phyloP scores from a whole-genome alignment of 2,888 invertebrate species.

The Tachina grossa region DNA sequence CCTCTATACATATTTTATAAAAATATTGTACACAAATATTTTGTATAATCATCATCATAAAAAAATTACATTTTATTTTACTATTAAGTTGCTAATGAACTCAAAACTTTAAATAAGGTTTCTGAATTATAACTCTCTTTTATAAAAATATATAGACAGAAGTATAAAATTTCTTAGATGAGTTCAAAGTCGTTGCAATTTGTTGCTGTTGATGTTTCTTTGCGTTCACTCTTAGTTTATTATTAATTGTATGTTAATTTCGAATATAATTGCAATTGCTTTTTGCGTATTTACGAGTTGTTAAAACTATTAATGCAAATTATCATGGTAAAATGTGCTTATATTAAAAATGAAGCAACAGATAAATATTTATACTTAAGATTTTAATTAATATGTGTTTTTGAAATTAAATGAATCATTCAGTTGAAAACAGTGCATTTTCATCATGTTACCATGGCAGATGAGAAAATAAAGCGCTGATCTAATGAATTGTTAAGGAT shows the following conservation, averaged over 20 bases:
- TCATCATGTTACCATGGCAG: background rate
- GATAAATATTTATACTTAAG: constrained; percentile 40
- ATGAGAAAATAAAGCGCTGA: background rate
- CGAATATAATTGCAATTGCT: constrained; percentile 51
- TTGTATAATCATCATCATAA: no score
- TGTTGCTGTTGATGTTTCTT: background rate
- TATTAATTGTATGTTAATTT: constrained; percentile 68
- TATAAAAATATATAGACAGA: no score
- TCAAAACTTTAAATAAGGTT: no score
- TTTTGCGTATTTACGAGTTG: constrained; percentile 62
- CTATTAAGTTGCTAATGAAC: no score
- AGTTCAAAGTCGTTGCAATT: constrained; percentile 46
- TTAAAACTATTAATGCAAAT: constrained; percentile 65
- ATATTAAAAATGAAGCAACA: constrained; percentile 2
- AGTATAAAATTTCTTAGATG: constrained; percentile 19
- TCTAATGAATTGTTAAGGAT: background rate
- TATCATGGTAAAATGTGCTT: constrained; percentile 2
- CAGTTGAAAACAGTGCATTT: constrained; percentile 47
- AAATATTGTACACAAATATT: no score
- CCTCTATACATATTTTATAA: no score
- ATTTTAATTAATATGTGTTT: constrained; percentile 54
- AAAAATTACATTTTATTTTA: no score
- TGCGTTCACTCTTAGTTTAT: constrained; percentile 20
- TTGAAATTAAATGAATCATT: constrained; percentile 28
- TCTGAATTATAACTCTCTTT: no score